These are phyloP conservation scores for Nymphalis c-album DNA, from an alignment of 2,888 invertebrate genomes.

Conservation along the genomic window DNA sequence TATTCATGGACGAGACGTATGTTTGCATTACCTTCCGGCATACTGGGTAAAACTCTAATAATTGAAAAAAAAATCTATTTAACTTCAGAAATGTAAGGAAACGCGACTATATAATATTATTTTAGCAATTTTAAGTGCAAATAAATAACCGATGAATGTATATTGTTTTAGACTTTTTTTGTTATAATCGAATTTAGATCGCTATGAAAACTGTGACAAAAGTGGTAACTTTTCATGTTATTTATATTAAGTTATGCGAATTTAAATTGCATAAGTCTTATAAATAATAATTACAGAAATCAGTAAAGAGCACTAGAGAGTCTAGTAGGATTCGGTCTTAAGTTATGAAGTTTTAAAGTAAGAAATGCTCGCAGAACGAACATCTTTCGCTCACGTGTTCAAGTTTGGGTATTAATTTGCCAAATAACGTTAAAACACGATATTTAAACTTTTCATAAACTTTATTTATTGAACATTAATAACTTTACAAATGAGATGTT, in stretches of 20 bases:
- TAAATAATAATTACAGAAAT: conserved; percentile 34
- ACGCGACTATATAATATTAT: background rate
- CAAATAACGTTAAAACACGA: conserved; percentile 76
- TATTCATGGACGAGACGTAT: conserved; percentile 47
- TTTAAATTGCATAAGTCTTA: conserved; percentile 6
- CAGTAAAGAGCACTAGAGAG: conserved; percentile 30
- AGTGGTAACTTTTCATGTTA: no score
- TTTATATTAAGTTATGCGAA: background rate
- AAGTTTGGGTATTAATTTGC: conserved; percentile 77
- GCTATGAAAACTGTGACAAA: no score
- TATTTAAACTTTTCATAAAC: conserved; percentile 71
- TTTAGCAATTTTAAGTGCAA: no score
- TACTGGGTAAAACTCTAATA: conserved; percentile 52
- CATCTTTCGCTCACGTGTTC: conserved; percentile 72
- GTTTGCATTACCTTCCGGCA: conserved; percentile 51
- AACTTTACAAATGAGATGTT: conserved; percentile 55
- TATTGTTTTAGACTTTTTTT: no score
- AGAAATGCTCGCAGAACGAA: conserved; percentile 64
- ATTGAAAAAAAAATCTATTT: conserved; percentile 51
- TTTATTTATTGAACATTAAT: conserved; percentile 77
- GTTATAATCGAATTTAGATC: no score
- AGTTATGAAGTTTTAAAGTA: conserved; percentile 49
- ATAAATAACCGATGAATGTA: no score
- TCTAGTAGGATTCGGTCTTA: conserved; percentile 29
- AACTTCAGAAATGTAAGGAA: background rate